Evolutionary conservation across 2,797 vertebrate species (phyloP).

Genomic region (Clarias pachynema): DNA sequence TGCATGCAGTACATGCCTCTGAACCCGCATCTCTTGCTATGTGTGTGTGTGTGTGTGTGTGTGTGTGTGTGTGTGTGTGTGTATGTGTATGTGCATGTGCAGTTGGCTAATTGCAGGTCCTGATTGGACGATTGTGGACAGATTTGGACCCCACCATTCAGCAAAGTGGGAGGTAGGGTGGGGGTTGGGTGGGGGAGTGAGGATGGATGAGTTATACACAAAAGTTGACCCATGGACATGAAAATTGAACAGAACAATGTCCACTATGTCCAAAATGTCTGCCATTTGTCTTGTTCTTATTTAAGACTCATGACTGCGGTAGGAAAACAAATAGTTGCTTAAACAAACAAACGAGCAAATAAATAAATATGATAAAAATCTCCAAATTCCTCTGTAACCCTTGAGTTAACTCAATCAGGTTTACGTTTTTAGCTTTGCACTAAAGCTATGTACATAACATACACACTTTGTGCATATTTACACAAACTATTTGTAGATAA

Average conservation of each 20-base stretch:
- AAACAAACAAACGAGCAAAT: background rate
- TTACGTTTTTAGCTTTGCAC: background rate
- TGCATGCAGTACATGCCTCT: no score
- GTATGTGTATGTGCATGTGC: background rate
- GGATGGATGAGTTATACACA: constrained; percentile 9
- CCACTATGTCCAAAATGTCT: background rate
- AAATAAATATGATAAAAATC: background rate
- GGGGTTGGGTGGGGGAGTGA: background rate
- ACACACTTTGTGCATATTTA: background rate
- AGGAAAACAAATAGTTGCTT: background rate
- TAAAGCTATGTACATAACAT: background rate
- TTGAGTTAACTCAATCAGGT: background rate
- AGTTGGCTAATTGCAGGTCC: constrained; percentile 70
- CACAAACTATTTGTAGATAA: background rate
- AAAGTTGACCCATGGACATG: constrained; percentile 9
- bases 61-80: background rate
- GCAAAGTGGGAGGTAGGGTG: background rate
- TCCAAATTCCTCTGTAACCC: background rate
- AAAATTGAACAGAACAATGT: background rate
- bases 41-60: background rate
- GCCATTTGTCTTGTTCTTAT: background rate
- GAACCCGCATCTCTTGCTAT: background rate
- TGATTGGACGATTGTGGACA: constrained; percentile 70
- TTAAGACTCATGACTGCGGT: background rate
- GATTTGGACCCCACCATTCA: constrained; percentile 1